These are phyloP conservation scores for Lochmaea crataegi DNA, from an alignment of 2,888 invertebrate species.

Conservation along the genomic window DNA sequence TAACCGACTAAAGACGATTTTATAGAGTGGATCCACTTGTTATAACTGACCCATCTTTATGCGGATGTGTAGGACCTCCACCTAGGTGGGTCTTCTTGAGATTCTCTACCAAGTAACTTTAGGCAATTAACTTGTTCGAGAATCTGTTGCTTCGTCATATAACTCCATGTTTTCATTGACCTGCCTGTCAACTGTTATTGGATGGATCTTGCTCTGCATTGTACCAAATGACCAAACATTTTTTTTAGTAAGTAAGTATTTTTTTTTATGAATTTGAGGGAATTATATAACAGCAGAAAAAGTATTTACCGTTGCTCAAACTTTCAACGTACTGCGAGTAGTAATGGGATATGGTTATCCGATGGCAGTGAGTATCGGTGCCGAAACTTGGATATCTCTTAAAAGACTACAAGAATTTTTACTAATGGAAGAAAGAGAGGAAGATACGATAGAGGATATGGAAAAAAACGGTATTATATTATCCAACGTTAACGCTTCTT, in stretches of 20 bases:
- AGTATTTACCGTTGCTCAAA: constrained; percentile 67
- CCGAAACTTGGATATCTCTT: constrained; percentile 70
- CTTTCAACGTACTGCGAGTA: constrained; percentile 66
- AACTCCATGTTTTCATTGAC: too few relatives aligned
- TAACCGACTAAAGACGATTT: too few relatives aligned
- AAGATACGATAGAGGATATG: constrained; percentile 46
- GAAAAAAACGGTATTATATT: constrained; percentile 48
- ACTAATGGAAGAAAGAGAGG: constrained; percentile 68
- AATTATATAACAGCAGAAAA: constrained; percentile 63
- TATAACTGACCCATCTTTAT: too few relatives aligned
- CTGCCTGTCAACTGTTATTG: too few relatives aligned
- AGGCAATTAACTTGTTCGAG: too few relatives aligned
- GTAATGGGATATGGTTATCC: constrained; percentile 73
- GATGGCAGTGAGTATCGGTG: constrained; percentile 69
- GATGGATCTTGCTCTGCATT: too few relatives aligned
- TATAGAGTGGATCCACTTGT: too few relatives aligned
- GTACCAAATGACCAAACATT: too few relatives aligned
- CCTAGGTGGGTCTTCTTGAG: too few relatives aligned
- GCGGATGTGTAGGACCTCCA: too few relatives aligned
- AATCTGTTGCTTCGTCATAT: too few relatives aligned
- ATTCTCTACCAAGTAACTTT: too few relatives aligned
- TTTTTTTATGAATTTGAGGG: constrained; percentile 11
- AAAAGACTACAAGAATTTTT: constrained; percentile 70
- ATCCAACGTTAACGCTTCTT: constrained; percentile 55
- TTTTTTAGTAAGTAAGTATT: not conserved